Conservation (phyloP, 2,113 vertebrate species). For the Dipodomys merriami region DNA sequence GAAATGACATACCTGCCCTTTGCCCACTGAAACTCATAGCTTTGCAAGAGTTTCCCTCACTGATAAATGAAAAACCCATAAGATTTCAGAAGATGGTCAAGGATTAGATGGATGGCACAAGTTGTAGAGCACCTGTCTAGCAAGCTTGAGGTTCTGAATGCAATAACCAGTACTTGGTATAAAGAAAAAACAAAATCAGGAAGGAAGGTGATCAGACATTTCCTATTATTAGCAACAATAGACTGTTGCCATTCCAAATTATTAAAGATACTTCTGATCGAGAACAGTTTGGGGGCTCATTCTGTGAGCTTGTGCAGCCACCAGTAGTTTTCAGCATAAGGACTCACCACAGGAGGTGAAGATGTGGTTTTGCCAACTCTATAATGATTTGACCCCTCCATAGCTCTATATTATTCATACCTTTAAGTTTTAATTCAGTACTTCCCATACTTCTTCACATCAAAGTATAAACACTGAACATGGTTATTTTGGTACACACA, state of each 20-base stretch:
- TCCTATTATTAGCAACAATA: neutral
- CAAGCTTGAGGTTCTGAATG: too few relatives aligned
- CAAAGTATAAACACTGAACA: neutral
- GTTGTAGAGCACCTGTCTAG: too few relatives aligned
- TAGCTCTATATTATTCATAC: neutral
- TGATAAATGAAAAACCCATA: neutral
- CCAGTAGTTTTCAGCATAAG: neutral
- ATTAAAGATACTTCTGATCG: neutral
- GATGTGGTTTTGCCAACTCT: neutral
- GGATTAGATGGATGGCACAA: neutral
- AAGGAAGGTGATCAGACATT: neutral
- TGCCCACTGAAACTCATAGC: neutral
- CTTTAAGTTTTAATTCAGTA: conserved; percentile 7
- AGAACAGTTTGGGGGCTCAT: neutral
- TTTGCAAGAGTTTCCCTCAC: neutral
- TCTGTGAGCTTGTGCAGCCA: too few relatives aligned
- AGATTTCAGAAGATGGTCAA: neutral
- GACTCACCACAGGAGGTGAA: neutral
- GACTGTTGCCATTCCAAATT: neutral
- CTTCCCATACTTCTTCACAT: neutral
- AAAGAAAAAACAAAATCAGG: too few relatives aligned
- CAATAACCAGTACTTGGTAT: neutral
- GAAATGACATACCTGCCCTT: neutral
- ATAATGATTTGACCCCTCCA: neutral
- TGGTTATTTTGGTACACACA: neutral